Percentiles rank a stretch among this genome's conserved stretches.
phyloP scores from a whole-genome alignment of 2,797 vertebrate species.

The Myotis daubentonii region DNA sequence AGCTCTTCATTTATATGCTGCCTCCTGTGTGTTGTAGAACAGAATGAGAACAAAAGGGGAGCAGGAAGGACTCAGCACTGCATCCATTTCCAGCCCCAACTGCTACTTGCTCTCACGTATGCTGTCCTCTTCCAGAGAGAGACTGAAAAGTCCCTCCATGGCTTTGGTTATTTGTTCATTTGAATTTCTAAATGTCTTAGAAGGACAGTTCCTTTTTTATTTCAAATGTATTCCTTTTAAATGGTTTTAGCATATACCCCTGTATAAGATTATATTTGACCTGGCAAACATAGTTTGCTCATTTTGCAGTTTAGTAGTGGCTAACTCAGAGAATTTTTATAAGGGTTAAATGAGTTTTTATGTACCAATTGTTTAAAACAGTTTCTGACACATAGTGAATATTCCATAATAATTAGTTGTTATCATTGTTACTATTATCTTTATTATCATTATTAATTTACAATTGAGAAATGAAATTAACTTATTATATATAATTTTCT shows the following conservation, averaged over 20 bases:
- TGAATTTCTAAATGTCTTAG: not conserved
- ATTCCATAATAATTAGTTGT: not conserved
- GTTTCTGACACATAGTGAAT: not conserved
- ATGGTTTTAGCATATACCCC: not conserved
- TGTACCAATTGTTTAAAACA: not conserved
- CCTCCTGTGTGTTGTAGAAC: not conserved
- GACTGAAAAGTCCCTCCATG: not conserved
- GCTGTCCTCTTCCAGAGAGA: not conserved
- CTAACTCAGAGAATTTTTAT: not conserved
- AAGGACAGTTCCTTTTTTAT: not conserved
- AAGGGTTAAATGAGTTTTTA: not conserved
- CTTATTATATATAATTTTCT: slow-evolving; percentile 27
- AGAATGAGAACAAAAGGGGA: too few relatives aligned
- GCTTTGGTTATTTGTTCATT: not conserved
- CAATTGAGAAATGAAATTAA: not conserved
- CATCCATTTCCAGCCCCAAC: not conserved
- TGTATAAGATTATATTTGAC: not conserved
- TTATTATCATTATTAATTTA: not conserved
- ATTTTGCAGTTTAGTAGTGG: not conserved
- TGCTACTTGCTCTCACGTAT: not conserved
- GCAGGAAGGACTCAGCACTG: not conserved
- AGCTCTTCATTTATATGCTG: not conserved
- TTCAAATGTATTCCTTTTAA: slow-evolving; percentile 31
- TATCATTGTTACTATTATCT: not conserved
- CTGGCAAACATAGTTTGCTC: not conserved